Conservation (phyloP, 2,113 vertebrate genomes). For the Nerophis lumbriciformis region DNA sequence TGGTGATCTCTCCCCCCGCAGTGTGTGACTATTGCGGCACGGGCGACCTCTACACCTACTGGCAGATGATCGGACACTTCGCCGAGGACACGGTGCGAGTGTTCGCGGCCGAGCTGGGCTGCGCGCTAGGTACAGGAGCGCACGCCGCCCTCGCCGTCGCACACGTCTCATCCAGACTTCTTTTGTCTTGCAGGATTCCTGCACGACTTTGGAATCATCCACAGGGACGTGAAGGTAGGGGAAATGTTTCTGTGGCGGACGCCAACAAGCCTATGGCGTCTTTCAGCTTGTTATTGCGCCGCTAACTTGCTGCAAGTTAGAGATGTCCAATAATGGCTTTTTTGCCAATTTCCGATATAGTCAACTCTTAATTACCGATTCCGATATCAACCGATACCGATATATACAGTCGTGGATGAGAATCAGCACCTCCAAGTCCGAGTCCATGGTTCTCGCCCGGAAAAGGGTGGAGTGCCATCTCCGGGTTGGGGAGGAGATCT, state of each 20-base stretch:
- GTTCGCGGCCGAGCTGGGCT: conserved; percentile 87
- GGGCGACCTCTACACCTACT: conserved; percentile 86
- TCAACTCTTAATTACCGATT: too few relatives aligned
- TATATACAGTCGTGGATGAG: too few relatives aligned
- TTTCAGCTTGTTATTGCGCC: too few relatives aligned
- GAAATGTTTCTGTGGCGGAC: not conserved
- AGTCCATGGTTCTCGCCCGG: too few relatives aligned
- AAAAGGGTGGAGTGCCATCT: too few relatives aligned
- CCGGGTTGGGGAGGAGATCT: too few relatives aligned
- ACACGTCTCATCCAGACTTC: not conserved
- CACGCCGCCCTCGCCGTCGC: not conserved
- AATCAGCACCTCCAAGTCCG: too few relatives aligned
- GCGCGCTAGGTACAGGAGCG: conserved; percentile 80
- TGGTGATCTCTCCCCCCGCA: conserved; percentile 39
- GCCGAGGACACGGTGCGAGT: conserved; percentile 79
- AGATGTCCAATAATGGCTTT: too few relatives aligned
- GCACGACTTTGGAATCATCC: conserved; percentile 88
- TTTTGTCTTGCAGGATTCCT: conserved; percentile 78
- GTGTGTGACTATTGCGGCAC: conserved; percentile 93
- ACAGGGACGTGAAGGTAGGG: conserved; percentile 89
- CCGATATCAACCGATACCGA: too few relatives aligned
- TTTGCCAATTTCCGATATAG: too few relatives aligned
- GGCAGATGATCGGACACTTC: conserved; percentile 80
- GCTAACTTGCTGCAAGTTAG: too few relatives aligned
- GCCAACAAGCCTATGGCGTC: too few relatives aligned